phyloP scores from a whole-genome alignment of 2,113 vertebrate species.

The Morphnarchus princeps region DNA sequence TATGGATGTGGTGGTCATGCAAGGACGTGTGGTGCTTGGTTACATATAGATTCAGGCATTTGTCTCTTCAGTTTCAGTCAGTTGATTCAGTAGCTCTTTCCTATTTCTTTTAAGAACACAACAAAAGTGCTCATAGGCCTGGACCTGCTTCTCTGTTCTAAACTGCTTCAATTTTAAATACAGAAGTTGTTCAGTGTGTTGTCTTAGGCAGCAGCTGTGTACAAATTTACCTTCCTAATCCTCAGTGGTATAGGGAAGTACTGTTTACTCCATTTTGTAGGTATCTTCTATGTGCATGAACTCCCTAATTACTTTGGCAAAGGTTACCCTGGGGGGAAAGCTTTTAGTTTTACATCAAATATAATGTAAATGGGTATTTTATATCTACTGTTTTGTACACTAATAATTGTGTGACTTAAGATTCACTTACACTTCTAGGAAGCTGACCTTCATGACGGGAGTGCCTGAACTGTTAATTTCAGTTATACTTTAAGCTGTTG shows the following conservation, averaged over 20 bases:
- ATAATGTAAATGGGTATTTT: neutral
- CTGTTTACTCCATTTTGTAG: neutral
- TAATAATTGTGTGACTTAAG: neutral
- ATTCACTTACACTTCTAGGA: neutral
- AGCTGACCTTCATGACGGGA: neutral
- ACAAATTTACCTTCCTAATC: neutral
- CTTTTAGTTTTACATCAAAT: neutral
- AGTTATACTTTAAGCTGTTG: neutral
- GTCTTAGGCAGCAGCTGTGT: neutral
- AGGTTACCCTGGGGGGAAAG: neutral
- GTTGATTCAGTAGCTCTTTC: neutral
- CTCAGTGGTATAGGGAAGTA: neutral
- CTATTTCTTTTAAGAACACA: neutral
- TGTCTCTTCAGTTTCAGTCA: neutral
- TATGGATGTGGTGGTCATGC: neutral
- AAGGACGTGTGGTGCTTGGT: neutral
- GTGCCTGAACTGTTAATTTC: neutral
- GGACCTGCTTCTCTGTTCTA: neutral
- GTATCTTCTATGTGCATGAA: neutral
- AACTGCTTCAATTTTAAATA: neutral
- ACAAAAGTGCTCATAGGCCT: neutral
- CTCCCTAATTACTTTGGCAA: neutral
- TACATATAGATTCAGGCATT: rapidly evolving
- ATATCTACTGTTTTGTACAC: neutral
- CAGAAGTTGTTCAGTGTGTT: neutral